Base-by-base conservation (phyloP, 2,113 vertebrate species). In the Pollimyrus isidori region DNA sequence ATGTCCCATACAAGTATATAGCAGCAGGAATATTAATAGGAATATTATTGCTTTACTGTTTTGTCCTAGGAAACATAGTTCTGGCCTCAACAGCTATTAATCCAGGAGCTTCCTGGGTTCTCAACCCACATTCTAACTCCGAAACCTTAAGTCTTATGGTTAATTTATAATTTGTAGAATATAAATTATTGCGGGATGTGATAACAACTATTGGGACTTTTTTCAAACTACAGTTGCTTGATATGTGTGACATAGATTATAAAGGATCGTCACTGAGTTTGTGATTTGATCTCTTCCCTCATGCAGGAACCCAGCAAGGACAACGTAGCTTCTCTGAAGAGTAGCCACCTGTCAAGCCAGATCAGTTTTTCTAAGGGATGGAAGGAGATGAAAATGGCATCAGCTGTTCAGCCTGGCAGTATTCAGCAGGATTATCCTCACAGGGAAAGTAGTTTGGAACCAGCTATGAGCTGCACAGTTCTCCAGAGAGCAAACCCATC, bases 261-360 rank as follows among this genome's bases (percentile, higher is more conserved):
- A 80, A 39, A 80, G 73, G 35, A 19, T 80, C 35, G 42, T 80
- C 35, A 80, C 17, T 1, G n/a, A 35, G 35, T 19, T 80, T 30
- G 52, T 87, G 85, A 56, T 87, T 53, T 56, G 35, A 53, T 91
- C 35, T 91, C 21, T 89, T 52, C 58, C 58, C 91, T 91, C 87
- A 89, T 90, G 35, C 69, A 95, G 94, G 90, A 83, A 89, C 92
- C 91, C 85, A 91, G 86, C 90, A 91, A 92, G 65, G 90, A 92
- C 52, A 88, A 91, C 87, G 15, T 69, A 53, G 90, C 92, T 90
- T 90, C 92, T 73, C 91, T 93, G 92, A 92, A 93, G 90, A 92
- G 89, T 92, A 93, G 93, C 93, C 90, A 90, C 62, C 90, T 90
- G 90, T 92, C 91, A 87, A 89, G 52, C 50, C 49, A 58, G 49